A percentile compares a stretch with the other conserved stretches of the same genome.
phyloP scores from a whole-genome alignment of 1,140 invertebrate species.

The Melitaea cinxia region DNA sequence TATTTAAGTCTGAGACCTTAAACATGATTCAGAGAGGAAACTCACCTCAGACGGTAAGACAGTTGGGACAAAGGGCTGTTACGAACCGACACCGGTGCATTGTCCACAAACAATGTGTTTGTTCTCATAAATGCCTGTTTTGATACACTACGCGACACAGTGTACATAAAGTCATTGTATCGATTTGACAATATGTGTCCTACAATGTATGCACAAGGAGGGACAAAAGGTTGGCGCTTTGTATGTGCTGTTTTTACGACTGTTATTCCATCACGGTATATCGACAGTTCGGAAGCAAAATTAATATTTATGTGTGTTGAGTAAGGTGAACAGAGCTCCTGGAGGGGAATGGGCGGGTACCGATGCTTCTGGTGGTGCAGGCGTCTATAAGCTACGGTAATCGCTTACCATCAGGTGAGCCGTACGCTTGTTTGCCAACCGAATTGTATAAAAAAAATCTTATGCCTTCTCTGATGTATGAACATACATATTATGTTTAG shows the following conservation, averaged over 20 bases:
- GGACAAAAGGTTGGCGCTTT: neutral
- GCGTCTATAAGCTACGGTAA: too few species aligned
- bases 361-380: too few species aligned
- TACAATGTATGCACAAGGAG: neutral
- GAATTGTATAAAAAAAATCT: too few species aligned
- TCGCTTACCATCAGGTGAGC: too few species aligned
- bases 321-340: too few species aligned
- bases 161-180: neutral
- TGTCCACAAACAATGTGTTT: slow-evolving; percentile 31
- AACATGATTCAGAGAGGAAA: slow-evolving; percentile 23
- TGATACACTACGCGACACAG: neutral
- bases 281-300: neutral
- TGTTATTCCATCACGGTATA: neutral
- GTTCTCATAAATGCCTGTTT: slow-evolving; percentile 20
- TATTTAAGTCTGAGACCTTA: slow-evolving; percentile 11
- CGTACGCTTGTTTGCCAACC: too few species aligned
- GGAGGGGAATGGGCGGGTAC: too few species aligned
- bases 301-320: too few species aligned
- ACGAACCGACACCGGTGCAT: slow-evolving; percentile 4
- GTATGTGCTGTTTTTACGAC: neutral
- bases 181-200: neutral
- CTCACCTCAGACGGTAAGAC: too few species aligned
- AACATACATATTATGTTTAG: too few species aligned
- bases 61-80: neutral
- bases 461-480: too few species aligned